Percentiles rank a stretch among this genome's conserved stretches.
Conservation (phyloP, 2,113 vertebrate species). For the Platysteira castanea region DNA sequence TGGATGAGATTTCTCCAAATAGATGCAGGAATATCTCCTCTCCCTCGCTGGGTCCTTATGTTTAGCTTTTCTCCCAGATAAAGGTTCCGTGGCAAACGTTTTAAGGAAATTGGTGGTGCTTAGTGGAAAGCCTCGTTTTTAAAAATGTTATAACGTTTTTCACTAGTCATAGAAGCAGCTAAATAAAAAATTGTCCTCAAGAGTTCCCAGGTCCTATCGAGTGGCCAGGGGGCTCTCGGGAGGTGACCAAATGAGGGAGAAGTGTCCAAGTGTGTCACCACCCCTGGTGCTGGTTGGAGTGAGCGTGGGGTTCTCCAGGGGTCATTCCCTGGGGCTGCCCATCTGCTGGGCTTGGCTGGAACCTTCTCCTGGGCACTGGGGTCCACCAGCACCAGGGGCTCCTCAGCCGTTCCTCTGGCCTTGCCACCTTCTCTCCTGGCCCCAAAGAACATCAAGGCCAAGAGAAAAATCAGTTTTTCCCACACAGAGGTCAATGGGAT, state of each 20-base stretch:
- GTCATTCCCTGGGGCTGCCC: not conserved
- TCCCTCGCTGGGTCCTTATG: slow-evolving; percentile 38
- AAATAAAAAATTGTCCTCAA: not conserved
- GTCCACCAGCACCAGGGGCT: accelerated
- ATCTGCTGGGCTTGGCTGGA: not conserved
- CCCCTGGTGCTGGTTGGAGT: not conserved
- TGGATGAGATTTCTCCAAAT: slow-evolving; percentile 64
- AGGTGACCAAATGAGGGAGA: not conserved
- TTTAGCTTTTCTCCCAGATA: slow-evolving; percentile 36
- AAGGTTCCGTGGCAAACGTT: slow-evolving; percentile 41
- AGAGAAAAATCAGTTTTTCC: not conserved
- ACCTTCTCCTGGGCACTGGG: not conserved
- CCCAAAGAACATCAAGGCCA: not conserved
- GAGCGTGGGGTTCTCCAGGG: not conserved
- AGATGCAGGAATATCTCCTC: slow-evolving; percentile 59
- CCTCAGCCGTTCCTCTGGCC: accelerated
- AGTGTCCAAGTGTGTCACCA: not conserved
- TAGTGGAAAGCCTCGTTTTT: not conserved
- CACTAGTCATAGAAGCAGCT: not conserved
- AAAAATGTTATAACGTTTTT: not conserved
- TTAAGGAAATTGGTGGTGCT: slow-evolving; percentile 59
- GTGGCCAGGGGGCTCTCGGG: not conserved
- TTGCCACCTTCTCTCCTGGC: not conserved
- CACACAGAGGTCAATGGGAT: not conserved
- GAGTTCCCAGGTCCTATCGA: not conserved